A percentile compares a stretch with the other conserved stretches of the same genome.
Conservation (phyloP, 2,113 vertebrate species). For the Athene cunicularia region DNA sequence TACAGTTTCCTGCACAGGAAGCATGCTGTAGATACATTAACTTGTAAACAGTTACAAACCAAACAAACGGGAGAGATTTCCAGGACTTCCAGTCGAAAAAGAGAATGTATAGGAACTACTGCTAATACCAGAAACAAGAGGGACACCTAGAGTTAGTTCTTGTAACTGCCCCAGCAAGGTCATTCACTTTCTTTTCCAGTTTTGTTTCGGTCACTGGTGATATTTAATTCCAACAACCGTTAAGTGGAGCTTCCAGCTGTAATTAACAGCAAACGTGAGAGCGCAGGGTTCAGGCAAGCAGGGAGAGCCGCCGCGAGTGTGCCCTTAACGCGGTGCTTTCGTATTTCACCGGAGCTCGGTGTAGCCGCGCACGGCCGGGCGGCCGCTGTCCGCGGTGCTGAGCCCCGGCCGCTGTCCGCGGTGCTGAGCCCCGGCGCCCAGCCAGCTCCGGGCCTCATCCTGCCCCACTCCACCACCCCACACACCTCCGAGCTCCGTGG, state of each 20-base stretch:
- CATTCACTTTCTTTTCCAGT: not conserved
- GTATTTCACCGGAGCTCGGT: accelerated
- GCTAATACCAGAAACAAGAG: not conserved
- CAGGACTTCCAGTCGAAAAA: not conserved
- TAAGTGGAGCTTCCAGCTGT: not conserved
- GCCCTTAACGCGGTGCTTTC: accelerated
- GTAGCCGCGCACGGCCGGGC: no score
- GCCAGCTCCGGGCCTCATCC: not conserved
- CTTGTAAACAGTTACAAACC: not conserved
- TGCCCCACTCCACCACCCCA: accelerated
- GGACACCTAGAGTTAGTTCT: slow-evolving; percentile 36
- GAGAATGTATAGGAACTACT: accelerated
- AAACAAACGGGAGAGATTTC: not conserved
- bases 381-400: not conserved
- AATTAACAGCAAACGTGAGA: not conserved
- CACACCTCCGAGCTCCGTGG: accelerated
- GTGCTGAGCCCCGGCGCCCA: not conserved
- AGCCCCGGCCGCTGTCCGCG: not conserved
- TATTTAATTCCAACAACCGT: not conserved
- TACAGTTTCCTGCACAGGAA: not conserved
- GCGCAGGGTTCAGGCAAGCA: not conserved
- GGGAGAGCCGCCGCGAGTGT: not conserved
- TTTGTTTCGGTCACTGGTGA: not conserved
- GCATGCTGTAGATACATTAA: not conserved
- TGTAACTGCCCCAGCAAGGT: not conserved